Evolutionary conservation across 2,888 invertebrate species (phyloP), one percentile per base, ranked within the genome.

Genomic region (Venusia cambrica): DNA sequence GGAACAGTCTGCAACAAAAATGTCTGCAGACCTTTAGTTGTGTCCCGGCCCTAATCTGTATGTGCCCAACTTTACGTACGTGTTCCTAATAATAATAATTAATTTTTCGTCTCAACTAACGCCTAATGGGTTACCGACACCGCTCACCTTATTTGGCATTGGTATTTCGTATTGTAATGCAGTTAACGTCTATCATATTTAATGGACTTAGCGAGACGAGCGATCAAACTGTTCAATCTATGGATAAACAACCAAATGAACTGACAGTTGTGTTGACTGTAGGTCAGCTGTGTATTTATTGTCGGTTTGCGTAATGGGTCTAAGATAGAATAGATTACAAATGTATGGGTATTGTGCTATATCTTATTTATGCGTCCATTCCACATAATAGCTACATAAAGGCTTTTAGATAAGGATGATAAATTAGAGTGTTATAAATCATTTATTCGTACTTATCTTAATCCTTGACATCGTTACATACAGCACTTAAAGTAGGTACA

Each of bases 161-260:
- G 26, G 38, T 43, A 42, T 48, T 38, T 48, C 42, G 34, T 39
- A 46, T 48, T 48, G 40, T 49, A 27, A 38, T 31, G 42, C 41
- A 52, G 42, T 54, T 51, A 53, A 46, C 45, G 48, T 50, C 54
- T 48, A 45, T 52, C 54, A 50, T 33, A 38, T 38, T 30, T 47
- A 50, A 54, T 44, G 42, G 50, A 26, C 25, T 33, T 20, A 30
- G 32, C 3, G 16, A 36, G 19, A 33, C 28, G 37, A 8, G 16
- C 8, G 26, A 30, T 21, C 13, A 39, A 30, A 30, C 32, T 33
- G 29, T 33, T 41, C 17, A 36, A 12, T 5, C 21, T 5, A 2
- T 8, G 19, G 9, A 6, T 19, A 18, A 11, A 17, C 3, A 7
- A 11, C 7, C 19, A n/a, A n/a, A 12, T 17, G 16, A 4, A 25